Base-by-base conservation (phyloP, 2,113 vertebrate species). In the Sinocyclocheilus anshuiensis region DNA sequence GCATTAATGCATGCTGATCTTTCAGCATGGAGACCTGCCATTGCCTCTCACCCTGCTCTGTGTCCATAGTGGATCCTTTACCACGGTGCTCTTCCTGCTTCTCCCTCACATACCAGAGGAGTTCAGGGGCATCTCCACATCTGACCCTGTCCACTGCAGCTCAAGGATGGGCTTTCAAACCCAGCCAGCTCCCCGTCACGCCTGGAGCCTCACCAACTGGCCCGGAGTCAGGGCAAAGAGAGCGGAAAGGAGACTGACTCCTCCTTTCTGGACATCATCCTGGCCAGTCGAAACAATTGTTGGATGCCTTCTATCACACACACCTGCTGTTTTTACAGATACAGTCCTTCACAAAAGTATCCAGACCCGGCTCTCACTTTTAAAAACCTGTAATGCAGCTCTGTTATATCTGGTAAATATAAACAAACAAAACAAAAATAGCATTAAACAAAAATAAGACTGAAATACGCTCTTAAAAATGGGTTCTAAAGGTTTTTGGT, bases 71-170 rank as follows among this genome's bases (percentile, higher is more conserved):
- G 74, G n/a, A 65, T 39, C 33, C n/a, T 50, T 39, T 20, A 81
- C 77, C 50, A 11, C 10, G 6, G 16, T 39, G 50, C 45, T 59
- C 29, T 53, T 77, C 81, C 81, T 72, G 5, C 83, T 79, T 83
- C 75, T 84, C 77, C 74, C 59, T 86, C 45, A 36, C 84, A 82
- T 89, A 83, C 77, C 74, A 87, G 80, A 77, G 72, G 39, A 89
- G 78, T 72, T 69, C 15, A 86, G 78, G 84, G 77, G 75, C 85
- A 88, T 89, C 80, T 77, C 36, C 36, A 63, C 76, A 83, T 87
- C 74, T 85, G 74, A 86, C 81, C 79, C 72, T 78, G 84, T 80
- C 71, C 77, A 76, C 33, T 63, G 80, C 74, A 79, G 86, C 86
- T 76, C 20, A 20, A 67, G 48, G 79, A 76, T 55, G 80, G 79